phyloP scores from a whole-genome alignment of 2,888 invertebrate species.

The Heliconius erato region DNA sequence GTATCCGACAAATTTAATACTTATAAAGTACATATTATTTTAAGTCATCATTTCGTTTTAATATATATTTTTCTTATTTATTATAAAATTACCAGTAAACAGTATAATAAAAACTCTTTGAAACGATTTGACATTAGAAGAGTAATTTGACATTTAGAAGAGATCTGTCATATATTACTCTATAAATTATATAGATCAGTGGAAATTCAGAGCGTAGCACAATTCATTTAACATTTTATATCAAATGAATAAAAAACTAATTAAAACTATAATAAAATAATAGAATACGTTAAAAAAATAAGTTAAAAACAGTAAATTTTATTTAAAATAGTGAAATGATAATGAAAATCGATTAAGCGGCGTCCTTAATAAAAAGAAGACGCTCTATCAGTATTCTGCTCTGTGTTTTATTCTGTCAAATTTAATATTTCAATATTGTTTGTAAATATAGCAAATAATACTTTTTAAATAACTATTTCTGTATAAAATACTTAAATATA shows the following conservation, averaged over 20 bases:
- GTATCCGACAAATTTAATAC: not conserved
- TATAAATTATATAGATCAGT: conserved; percentile 31
- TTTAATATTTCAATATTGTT: conserved; percentile 13
- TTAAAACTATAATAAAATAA: not conserved
- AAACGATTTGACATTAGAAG: not conserved
- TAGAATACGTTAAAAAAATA: not conserved
- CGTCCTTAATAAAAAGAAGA: conserved; percentile 19
- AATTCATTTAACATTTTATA: conserved; percentile 11
- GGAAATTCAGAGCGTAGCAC: conserved; percentile 9
- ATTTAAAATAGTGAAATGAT: not conserved
- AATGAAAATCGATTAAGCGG: conserved; percentile 7
- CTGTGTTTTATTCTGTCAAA: conserved; percentile 39
- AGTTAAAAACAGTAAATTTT: not conserved
- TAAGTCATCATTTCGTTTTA: too few species aligned
- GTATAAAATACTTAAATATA: not conserved
- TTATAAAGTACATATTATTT: not conserved
- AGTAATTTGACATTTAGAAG: conserved; percentile 7
- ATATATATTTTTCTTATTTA: not conserved
- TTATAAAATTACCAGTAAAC: not conserved
- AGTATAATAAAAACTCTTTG: conserved; percentile 1
- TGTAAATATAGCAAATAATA: conserved; percentile 11
- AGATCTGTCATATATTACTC: conserved; percentile 30
- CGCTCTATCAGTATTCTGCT: conserved; percentile 43
- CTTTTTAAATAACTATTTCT: not conserved
- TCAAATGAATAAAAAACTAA: not conserved